A percentile compares a stretch with the other conserved stretches of the same genome.
Evolutionary conservation across 2,888 invertebrate species (phyloP).

Genomic region (Drosophila sordidula): DNA sequence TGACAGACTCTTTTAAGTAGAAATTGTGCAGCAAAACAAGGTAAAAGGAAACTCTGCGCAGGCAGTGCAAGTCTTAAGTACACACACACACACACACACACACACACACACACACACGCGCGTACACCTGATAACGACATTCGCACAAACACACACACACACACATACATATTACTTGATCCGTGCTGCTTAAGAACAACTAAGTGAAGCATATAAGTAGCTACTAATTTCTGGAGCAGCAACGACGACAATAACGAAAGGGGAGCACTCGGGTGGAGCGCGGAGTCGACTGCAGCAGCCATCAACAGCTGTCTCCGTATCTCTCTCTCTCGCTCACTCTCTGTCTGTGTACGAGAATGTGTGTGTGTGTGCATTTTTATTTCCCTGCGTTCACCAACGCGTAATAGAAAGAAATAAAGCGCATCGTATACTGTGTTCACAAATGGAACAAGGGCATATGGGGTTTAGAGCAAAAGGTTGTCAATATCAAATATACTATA

Average conservation of each 20-base stretch:
- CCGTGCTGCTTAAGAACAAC: slow-evolving; percentile 79
- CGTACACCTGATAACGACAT: slow-evolving; percentile 52
- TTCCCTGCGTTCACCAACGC: slow-evolving; percentile 40
- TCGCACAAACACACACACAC: slow-evolving; percentile 6
- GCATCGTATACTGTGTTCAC: slow-evolving; percentile 19
- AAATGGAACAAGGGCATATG: neutral
- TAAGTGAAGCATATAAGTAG: slow-evolving; percentile 80
- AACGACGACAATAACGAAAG: slow-evolving; percentile 42
- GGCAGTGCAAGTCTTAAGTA: slow-evolving; percentile 58
- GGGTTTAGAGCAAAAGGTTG: too few species aligned
- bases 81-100: slow-evolving; percentile 19
- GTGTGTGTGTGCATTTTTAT: neutral
- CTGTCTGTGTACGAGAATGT: slow-evolving; percentile 2
- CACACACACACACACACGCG: slow-evolving; percentile 13
- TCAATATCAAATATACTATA: too few species aligned
- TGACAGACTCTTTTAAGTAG: slow-evolving; percentile 75
- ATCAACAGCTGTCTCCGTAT: slow-evolving; percentile 54
- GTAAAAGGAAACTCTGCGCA: slow-evolving; percentile 64
- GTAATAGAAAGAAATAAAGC: slow-evolving; percentile 60
- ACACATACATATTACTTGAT: slow-evolving; percentile 62
- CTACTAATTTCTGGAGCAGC: slow-evolving; percentile 76
- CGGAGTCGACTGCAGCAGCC: slow-evolving; percentile 27
- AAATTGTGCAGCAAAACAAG: slow-evolving; percentile 69
- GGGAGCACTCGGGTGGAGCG: slow-evolving; percentile 10
- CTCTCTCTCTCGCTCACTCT: slow-evolving; percentile 8